Evolutionary conservation across 2,888 invertebrate genomes (phyloP), one percentile per base, ranked within the genome.

Genomic region (Eristalis arbustorum): DNA sequence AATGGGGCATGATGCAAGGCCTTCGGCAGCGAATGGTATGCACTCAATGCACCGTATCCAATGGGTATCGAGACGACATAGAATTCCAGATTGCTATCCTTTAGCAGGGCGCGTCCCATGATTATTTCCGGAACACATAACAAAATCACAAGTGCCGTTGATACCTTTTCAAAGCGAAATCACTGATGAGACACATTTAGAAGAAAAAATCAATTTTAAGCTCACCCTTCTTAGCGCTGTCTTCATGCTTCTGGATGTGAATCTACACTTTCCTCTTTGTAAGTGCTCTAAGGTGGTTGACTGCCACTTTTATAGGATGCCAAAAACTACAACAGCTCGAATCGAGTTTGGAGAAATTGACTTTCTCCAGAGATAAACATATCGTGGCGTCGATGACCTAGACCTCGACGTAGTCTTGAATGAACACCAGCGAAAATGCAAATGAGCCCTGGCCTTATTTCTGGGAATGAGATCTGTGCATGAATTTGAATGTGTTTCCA

Each of bases 11-110:
- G 66, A 42, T 14, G 23, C 14, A 66, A 34, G 3, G 66, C 23
- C 22, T 11, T 66, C 6, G 66, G 66, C 2, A 66, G 1, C 11
- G 66, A 11, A 40, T 40, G 18, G 13, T 66, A 66, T 14, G 66
- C 66, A 40, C 66, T 66, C 8, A 66, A 40, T 14, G 66, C 66
- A 5, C 66, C 66, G 40, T 66, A 66, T 13, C 66, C 66, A 22
- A 23, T 40, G 10, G 66, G 66, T 23, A 66, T 14, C 22, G 68
- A 57, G 13, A 68, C 68, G 0, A 31, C 3, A 23, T 68, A 68
- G 5, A 57, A 3, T 23, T 57, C 22, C 1, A 57, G 11, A 11
- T 49, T 18, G 1, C 23, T 34, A n/a, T 57, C 56, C 11, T 14
- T 34, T 14, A 0, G 22, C 8, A 28, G 0, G 1, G 14, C 5